phyloP scores from a whole-genome alignment of 2,888 invertebrate genomes.

The Leptopilina syphax region DNA sequence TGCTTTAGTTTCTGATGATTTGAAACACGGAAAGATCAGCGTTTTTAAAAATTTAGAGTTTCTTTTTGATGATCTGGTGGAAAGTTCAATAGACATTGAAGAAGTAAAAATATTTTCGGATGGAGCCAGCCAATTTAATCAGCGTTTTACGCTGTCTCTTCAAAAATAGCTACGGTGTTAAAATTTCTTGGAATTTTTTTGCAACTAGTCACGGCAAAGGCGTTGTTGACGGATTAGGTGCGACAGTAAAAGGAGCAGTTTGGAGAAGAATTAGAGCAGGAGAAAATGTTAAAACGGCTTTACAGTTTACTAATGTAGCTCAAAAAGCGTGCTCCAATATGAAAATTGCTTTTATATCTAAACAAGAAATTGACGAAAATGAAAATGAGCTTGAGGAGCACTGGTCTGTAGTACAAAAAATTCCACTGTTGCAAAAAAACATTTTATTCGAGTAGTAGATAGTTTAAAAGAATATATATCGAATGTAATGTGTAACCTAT shows the following conservation, averaged over 20 bases:
- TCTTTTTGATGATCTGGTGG: conserved; percentile 13
- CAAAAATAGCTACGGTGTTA: not conserved
- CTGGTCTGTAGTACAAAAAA: not conserved
- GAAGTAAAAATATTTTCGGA: conserved; percentile 33
- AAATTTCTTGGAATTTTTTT: not conserved
- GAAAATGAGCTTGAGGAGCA: not conserved
- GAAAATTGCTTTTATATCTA: not conserved
- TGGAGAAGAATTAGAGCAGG: not conserved
- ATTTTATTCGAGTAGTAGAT: not conserved
- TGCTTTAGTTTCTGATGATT: conserved; percentile 7
- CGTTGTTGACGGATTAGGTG: conserved; percentile 31
- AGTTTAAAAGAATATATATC: no score
- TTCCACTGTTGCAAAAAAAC: not conserved
- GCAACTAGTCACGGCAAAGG: conserved; percentile 27
- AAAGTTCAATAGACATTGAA: not conserved
- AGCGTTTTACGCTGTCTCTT: conserved; percentile 5
- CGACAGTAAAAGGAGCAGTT: conserved; percentile 16
- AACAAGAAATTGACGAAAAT: not conserved
- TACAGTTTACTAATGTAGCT: conserved; percentile 14
- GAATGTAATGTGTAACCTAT: no score
- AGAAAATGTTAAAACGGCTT: not conserved
- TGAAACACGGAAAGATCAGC: conserved; percentile 17
- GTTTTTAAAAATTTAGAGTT: conserved; percentile 30
- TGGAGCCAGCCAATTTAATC: conserved; percentile 37
- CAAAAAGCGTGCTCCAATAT: conserved; percentile 9